These are phyloP conservation scores for Aphelinus atriplicis DNA, from an alignment of 1,140 invertebrate species.

Conservation along the genomic window DNA sequence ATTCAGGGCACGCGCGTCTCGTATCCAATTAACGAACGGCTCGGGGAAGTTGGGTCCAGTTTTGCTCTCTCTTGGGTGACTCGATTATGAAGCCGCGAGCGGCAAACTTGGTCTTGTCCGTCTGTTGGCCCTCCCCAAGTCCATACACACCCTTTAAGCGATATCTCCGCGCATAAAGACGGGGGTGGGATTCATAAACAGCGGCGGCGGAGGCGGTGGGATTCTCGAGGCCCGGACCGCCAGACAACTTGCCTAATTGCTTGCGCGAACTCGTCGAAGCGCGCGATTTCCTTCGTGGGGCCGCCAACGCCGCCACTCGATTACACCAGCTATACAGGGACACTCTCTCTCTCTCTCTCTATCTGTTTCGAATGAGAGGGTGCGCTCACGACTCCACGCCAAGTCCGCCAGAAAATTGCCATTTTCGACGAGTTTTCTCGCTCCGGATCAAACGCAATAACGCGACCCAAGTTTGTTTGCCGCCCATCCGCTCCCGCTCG, in stretches of 20 bases:
- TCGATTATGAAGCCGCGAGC: too few species aligned
- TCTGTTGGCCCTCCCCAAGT: background rate
- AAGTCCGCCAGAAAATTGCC: constrained; percentile 23
- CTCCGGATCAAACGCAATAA: constrained; percentile 19
- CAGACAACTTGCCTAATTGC: constrained; percentile 40
- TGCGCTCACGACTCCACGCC: too few species aligned
- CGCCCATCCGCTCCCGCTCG: background rate
- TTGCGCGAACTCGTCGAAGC: constrained; percentile 40
- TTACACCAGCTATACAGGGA: constrained; percentile 23
- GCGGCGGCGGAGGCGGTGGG: background rate
- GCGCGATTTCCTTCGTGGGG: constrained; percentile 40
- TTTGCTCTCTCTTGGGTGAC: too few species aligned
- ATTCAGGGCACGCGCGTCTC: too few species aligned
- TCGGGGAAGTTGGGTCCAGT: too few species aligned
- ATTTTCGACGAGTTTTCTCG: constrained; percentile 27
- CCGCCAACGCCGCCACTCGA: background rate
- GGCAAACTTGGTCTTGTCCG: too few species aligned
- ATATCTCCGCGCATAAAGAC: too few species aligned
- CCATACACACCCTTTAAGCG: background rate
- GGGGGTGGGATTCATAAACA: constrained; percentile 34
- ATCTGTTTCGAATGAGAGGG: too few species aligned
- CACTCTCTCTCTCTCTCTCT: background rate
- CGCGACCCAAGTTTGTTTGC: background rate
- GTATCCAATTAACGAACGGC: too few species aligned
- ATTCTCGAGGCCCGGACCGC: background rate